A percentile compares a stretch with the other conserved stretches of the same genome.
Conservation (phyloP, 2,888 invertebrate genomes). For the Cloeon dipterum region DNA sequence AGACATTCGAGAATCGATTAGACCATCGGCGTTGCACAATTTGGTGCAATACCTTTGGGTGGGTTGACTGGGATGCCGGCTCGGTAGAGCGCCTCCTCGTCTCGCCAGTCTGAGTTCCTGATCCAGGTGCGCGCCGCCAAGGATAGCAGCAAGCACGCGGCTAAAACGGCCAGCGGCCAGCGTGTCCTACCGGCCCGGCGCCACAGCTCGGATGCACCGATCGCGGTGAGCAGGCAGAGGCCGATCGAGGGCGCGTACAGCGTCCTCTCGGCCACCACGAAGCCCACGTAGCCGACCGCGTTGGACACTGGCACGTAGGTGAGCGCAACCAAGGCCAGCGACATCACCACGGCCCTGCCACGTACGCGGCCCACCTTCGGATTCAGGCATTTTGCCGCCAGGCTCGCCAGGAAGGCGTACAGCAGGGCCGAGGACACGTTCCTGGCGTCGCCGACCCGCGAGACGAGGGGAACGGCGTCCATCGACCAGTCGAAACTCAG, state of each 20-base stretch:
- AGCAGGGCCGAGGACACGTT: background rate
- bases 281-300: constrained; percentile 92
- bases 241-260: constrained; percentile 93
- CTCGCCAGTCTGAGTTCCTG: constrained; percentile 76
- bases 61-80: constrained; percentile 85
- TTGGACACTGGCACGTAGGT: constrained; percentile 93
- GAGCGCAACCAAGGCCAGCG: constrained; percentile 47
- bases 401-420: too few species aligned
- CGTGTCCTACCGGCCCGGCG: constrained; percentile 18
- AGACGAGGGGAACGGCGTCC: constrained; percentile 66
- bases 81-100: constrained; percentile 79
- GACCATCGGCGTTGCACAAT: background rate
- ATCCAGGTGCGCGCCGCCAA: constrained; percentile 49
- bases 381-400: too few species aligned
- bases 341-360: constrained; percentile 23
- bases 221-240: constrained; percentile 68
- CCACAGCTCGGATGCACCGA: constrained; percentile 34
- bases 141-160: constrained; percentile 36
- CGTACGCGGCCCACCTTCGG: too few species aligned
- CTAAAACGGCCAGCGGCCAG: constrained; percentile 18
- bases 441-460: constrained; percentile 5
- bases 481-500: constrained; percentile 98
- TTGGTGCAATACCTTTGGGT: constrained; percentile 60
- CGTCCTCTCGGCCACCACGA: constrained; percentile 90
- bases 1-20: too few species aligned